Evolutionary conservation across 2,888 invertebrate genomes (phyloP).

Genomic region (Coecobrya sp.): DNA sequence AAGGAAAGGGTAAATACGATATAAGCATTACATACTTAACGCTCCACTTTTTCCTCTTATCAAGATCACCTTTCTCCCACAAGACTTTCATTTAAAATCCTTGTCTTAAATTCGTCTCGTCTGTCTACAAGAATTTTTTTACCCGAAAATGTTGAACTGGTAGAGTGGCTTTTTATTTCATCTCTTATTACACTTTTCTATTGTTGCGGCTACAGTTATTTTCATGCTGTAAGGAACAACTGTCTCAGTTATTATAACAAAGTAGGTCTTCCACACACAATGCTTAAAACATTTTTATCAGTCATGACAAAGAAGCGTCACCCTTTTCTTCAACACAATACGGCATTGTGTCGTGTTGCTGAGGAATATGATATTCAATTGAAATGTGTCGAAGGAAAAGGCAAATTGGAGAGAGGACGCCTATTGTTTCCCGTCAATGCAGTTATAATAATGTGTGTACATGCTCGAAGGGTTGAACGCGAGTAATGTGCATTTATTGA

Average conservation of each 20-base stretch:
- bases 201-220: slow-evolving; percentile 15
- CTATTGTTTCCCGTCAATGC: slow-evolving; percentile 33
- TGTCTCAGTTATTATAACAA: slow-evolving; percentile 12
- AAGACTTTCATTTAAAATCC: neutral
- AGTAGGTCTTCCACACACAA: neutral
- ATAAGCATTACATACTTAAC: neutral
- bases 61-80: neutral
- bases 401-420: slow-evolving; percentile 36
- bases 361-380: neutral
- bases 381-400: slow-evolving; percentile 12
- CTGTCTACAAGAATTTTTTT: neutral
- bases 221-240: neutral
- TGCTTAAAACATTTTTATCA: neutral
- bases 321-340: neutral
- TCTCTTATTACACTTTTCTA: neutral
- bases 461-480: neutral
- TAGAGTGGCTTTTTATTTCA: neutral
- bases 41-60: neutral
- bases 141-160: neutral
- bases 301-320: neutral
- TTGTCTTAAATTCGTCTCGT: neutral
- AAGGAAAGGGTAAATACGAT: neutral
- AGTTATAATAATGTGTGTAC: slow-evolving; percentile 41
- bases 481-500: slow-evolving; percentile 37
- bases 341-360: neutral